Evolutionary conservation across 2,888 invertebrate species (phyloP), one percentile per base, ranked within the genome.

Genomic region (Druceiella hillmani): DNA sequence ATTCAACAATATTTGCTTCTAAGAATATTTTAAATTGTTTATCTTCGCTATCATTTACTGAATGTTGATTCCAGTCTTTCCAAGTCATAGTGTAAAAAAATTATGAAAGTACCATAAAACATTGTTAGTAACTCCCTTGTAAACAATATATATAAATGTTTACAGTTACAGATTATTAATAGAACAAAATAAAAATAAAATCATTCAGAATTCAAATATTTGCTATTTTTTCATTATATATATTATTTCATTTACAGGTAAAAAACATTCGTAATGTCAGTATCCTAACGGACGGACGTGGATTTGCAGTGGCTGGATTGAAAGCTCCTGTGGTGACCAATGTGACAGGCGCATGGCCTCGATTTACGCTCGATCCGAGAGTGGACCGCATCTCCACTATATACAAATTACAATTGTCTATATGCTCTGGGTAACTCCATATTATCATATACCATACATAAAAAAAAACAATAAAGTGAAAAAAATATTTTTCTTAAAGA

Each of bases 331-430:
- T 88, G 55, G 85, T 87, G 60, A 76, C 90, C 41, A 88, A 89
- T 56, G 88, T 89, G 3, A 90, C 90, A 9, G 89, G 86, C 15
- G 83, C 87, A 20, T 87, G 87, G 79, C 91, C 93, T 3, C 71
- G 88, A 46, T 93, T 90, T 62, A 84, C 81, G 30, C 71, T 93
- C 2, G 90, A 89, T 62, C 89, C 92, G 1, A 81, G 87, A 53
- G 84, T 92, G 3, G 89, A 89, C 59, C 81, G 82, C 51, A 83
- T 83, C 46, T 85, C 88, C 2, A 82, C 84, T 45, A 75, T 76
- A 24, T 76, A 86, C 56, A 81, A 86, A 48, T 66, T 92, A 40
- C 83, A 86, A 52, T 73, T 93, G 10, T 88, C 88, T 5, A 76
- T 91, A 38, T 93, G 93, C 54, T 78, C 84, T 33, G 82, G 82